These are phyloP conservation scores for Drosophila kurseongensis DNA, from an alignment of 1,140 invertebrate genomes.

Conservation along the genomic window DNA sequence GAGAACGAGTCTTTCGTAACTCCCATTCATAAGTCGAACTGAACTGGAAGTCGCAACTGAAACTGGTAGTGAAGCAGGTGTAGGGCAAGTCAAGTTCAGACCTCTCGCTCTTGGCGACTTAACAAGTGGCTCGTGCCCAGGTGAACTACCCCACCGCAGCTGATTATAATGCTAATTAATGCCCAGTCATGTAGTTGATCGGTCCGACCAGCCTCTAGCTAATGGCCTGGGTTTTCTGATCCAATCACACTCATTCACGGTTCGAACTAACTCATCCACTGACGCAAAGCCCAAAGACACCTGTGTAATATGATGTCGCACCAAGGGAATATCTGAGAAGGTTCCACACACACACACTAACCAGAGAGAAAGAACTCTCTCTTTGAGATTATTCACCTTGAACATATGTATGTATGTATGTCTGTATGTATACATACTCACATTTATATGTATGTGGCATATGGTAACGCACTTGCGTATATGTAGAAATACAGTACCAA, in stretches of 20 bases:
- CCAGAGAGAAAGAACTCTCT: slow-evolving; percentile 24
- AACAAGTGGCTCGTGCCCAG: slow-evolving; percentile 74
- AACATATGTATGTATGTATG: too few relatives aligned
- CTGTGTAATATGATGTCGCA: slow-evolving; percentile 35
- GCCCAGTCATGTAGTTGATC: slow-evolving; percentile 52
- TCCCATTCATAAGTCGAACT: slow-evolving; percentile 43
- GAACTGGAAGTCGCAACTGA: slow-evolving; percentile 3
- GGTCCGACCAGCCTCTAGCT: slow-evolving; percentile 7
- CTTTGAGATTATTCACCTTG: slow-evolving; percentile 23
- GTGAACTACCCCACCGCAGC: slow-evolving; percentile 70
- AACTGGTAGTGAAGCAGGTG: slow-evolving; percentile 43
- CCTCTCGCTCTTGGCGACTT: slow-evolving; percentile 22
- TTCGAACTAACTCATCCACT: slow-evolving; percentile 38
- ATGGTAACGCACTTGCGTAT: too few relatives aligned
- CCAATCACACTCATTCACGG: slow-evolving; percentile 47
- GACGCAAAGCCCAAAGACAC: slow-evolving; percentile 35
- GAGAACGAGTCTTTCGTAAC: slow-evolving; percentile 44
- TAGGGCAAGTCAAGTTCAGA: slow-evolving; percentile 65
- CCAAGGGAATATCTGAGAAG: background rate
- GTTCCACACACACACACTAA: background rate
- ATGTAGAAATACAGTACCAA: too few relatives aligned
- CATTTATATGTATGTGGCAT: too few relatives aligned
- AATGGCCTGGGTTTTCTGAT: slow-evolving; percentile 31
- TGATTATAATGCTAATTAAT: slow-evolving; percentile 76
- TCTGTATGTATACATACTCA: too few relatives aligned